Base-by-base conservation (phyloP, 2,888 invertebrate species). In the Syritta pipiens region DNA sequence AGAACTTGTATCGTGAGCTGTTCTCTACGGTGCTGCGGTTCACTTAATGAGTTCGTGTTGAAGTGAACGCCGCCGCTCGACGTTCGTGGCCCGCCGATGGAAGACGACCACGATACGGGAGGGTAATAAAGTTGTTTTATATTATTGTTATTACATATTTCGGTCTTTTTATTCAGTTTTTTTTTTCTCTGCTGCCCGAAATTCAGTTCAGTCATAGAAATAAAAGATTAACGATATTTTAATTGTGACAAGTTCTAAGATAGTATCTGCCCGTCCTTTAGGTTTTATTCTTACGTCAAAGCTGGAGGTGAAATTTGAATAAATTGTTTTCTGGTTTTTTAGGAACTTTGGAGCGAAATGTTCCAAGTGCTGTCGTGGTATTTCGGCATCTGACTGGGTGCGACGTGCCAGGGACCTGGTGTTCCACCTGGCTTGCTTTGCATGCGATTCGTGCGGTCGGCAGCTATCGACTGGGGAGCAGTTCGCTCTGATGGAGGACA, bases 371-470 rank as follows among this genome's bases (percentile, higher is more conserved):
- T 93, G 94, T 84, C 93, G 98, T 59, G 94, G 94, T 84, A 97
- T 99, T 86, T 96, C 96, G 12, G 93, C 98, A 12, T 96, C 96
- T 42, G 99, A 99, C 90, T 99, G 99, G 99, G 98, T 99, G 85
- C 92, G 99, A 81, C 94, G 97, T 86, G 99, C 99, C 28, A 91
- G 96, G 57, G 95, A 96, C 86, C 94, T 96, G 88, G 97, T 99
- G 26, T 99, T 98, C 90, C 99, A 99, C 90, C 91, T 99, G 88
- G 99, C 99, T 48, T 99, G 99, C 90, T 99, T 99, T 90, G 97
- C 98, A 14, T 99, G 99, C 89, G 97, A 98, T 89, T 96, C 96
- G 72, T 97, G 97, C 89, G 96, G 96, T 84, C 92, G 97, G 26
- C 97, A 97, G 89, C 91, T 97, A 72, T 96, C 95, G 82, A 97